phyloP scores from a whole-genome alignment of 2,797 vertebrate genomes.

The Helostoma temminkii region DNA sequence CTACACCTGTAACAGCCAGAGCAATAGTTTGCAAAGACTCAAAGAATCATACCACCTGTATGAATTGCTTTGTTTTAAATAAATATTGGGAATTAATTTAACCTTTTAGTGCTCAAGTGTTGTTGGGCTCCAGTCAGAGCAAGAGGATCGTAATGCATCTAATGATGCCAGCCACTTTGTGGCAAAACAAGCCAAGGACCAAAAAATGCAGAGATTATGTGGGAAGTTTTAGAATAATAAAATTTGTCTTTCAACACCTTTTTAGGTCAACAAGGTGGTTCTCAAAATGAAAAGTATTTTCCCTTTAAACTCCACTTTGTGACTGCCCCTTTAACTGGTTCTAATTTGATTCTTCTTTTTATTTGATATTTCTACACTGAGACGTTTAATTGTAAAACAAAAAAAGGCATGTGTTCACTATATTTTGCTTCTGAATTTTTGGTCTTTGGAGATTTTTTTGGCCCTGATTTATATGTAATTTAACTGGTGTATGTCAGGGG shows the following conservation, averaged over 20 bases:
- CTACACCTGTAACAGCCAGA: constrained; percentile 47
- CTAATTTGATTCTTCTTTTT: no score
- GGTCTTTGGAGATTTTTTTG: constrained; percentile 10
- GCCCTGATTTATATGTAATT: constrained; percentile 34
- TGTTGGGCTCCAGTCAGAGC: constrained; percentile 8
- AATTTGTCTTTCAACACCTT: background rate
- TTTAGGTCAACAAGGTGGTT: background rate
- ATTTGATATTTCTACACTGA: constrained; percentile 6
- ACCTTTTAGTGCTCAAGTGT: constrained; percentile 22
- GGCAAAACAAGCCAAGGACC: constrained; percentile 24
- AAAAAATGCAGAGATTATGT: constrained; percentile 16
- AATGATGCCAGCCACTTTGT: constrained; percentile 9
- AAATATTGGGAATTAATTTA: constrained; percentile 12
- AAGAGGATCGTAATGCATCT: constrained; percentile 17
- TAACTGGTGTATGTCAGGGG: constrained; percentile 8
- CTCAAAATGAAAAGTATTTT: background rate
- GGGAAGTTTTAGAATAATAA: background rate
- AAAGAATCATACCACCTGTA: constrained; percentile 4
- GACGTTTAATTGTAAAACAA: constrained; percentile 8
- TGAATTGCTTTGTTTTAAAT: constrained; percentile 26
- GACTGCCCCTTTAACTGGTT: background rate
- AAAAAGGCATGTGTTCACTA: constrained; percentile 1
- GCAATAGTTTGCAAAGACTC: constrained; percentile 39
- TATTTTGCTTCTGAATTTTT: constrained; percentile 30
- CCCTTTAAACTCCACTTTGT: background rate